Base-by-base conservation (phyloP, 2,888 invertebrate species). In the Xestia ashworthii region DNA sequence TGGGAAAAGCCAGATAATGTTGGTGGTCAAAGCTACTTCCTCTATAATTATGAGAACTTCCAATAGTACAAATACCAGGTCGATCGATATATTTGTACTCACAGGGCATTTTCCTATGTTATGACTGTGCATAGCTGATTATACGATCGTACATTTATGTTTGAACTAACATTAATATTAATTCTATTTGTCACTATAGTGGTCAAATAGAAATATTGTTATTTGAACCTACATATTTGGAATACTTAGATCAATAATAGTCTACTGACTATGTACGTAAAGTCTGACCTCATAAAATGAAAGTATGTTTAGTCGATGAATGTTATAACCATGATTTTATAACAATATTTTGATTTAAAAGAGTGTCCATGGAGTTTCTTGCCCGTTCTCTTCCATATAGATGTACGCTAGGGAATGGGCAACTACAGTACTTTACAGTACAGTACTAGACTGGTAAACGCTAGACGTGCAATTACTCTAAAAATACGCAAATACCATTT, bases 151-250 rank as follows among this genome's bases (percentile, higher is more conserved):
- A 65, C 60, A 44, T 65, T 12, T 38, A 16, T 80, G 32, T 46
- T 60, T 48, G 55, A 55, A 48, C 46, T 41, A 48, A 80, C 81
- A 55, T 48, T 72, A 71, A 78, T 78, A 78, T 78, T n/a, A 72
- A 78, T 81, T 78, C 64, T n/a, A 32, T 55, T 64, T 41, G 81
- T 48, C 53, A 41, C n/a, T 55, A 41, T 48, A 32, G 19, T 64
- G 46, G 32, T 41, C 46, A 71, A 55, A 71, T 46, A 55, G 53
- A n/a, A 71, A 25, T n/a, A n/a, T 66, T 32, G 53, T 9, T 77
- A 19, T 3, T 62, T 62, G 12, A 11, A 2, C 1, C 0, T 19
- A 60, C 14, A 32, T 32, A 32, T 32, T 48, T 41, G 22, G 22
- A 46, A 38, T 46, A 14, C 8, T 32, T n/a, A 8, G n/a, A 64